phyloP scores from a whole-genome alignment of 2,113 vertebrate genomes.

The Oostethus manadensis region DNA sequence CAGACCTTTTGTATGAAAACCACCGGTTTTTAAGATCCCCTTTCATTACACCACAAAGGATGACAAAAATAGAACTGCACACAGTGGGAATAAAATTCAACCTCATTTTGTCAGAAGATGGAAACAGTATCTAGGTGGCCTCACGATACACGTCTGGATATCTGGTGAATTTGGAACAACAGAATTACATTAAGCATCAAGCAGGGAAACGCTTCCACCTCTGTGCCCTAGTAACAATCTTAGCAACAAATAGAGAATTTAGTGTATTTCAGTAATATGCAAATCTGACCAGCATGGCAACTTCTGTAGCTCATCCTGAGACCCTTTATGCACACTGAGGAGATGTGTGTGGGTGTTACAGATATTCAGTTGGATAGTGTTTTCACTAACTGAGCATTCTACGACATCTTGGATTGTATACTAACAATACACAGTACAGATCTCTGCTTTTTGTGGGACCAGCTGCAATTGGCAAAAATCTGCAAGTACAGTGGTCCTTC shows the following conservation, averaged over 20 bases:
- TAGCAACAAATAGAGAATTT: conserved; percentile 41
- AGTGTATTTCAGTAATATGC: background rate
- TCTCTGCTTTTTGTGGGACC: no score
- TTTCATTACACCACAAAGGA: conserved; percentile 20
- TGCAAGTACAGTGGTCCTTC: no score
- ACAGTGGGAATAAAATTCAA: conserved; percentile 33
- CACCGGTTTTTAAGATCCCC: conserved; percentile 14
- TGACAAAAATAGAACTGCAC: conserved; percentile 40
- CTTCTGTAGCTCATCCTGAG: conserved; percentile 25
- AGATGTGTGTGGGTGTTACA: conserved; percentile 12
- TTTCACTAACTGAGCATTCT: no score
- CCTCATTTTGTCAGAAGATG: conserved; percentile 35
- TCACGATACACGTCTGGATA: conserved; percentile 4
- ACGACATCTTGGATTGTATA: no score
- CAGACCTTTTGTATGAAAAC: background rate
- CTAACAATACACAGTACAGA: no score
- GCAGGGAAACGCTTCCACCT: conserved; percentile 17
- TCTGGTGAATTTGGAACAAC: conserved; percentile 15
- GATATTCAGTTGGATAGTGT: no score
- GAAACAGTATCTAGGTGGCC: conserved; percentile 18
- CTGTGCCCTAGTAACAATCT: conserved; percentile 64
- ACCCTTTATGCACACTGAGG: conserved; percentile 8
- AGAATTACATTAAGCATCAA: conserved; percentile 33
- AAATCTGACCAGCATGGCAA: conserved; percentile 24
- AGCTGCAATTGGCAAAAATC: no score